A percentile compares a stretch with the other conserved stretches of the same genome.
Conservation (phyloP, 2,113 vertebrate species). For the Beaufortia kweichowensis region DNA sequence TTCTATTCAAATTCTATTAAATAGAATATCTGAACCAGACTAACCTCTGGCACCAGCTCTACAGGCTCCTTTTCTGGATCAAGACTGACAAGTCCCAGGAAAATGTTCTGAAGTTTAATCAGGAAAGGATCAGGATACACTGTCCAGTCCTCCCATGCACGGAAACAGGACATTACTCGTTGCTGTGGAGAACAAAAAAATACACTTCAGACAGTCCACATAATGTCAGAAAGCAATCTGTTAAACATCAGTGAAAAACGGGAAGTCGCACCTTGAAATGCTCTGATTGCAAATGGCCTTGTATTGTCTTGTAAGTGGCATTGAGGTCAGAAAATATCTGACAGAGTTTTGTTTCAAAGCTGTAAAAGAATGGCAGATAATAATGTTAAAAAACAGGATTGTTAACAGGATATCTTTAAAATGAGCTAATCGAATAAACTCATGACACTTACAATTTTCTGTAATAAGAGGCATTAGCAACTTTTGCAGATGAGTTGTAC, state of each 20-base stretch:
- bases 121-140: conserved; percentile 99
- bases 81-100: conserved; percentile 95
- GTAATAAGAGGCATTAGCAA: conserved; percentile 97
- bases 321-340: conserved; percentile 98
- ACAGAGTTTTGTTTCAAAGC: conserved; percentile 96
- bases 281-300: conserved; percentile 96
- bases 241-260: background rate
- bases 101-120: conserved; percentile 98
- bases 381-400: background rate
- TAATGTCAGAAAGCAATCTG: background rate
- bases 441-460: conserved; percentile 93
- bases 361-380: conserved; percentile 73
- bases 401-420: no score
- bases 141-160: conserved; percentile 98
- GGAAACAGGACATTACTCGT: conserved; percentile 98
- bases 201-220: background rate
- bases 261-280: conserved; percentile 87
- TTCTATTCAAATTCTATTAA: background rate
- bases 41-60: conserved; percentile 61
- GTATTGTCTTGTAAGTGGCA: conserved; percentile 95
- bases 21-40: background rate
- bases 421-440: background rate
- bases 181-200: conserved; percentile 73
- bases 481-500: conserved; percentile 98
- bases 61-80: conserved; percentile 82